A percentile compares a stretch with the other conserved stretches of the same genome.
Conservation (phyloP, 2,888 invertebrate species). For the Sycophila texana region DNA sequence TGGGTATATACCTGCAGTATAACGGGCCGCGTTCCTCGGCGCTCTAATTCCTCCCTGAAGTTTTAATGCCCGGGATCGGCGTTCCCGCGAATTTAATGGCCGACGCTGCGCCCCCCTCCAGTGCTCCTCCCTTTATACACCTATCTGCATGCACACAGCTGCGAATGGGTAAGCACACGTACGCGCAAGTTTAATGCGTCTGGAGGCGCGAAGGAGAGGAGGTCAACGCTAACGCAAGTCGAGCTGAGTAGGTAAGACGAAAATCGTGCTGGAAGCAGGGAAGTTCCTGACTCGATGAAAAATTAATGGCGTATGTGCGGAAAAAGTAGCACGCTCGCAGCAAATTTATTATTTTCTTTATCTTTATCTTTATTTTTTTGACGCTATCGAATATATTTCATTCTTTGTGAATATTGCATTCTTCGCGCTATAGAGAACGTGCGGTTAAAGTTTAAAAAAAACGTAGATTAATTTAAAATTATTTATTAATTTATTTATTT, state of each 20-base stretch:
- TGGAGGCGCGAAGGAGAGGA: slow-evolving; percentile 17
- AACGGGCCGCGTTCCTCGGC: slow-evolving; percentile 51
- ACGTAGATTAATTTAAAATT: too few species aligned
- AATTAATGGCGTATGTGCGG: too few species aligned
- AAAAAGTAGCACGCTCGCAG: neutral
- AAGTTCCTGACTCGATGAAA: neutral
- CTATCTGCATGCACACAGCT: neutral
- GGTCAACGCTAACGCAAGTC: slow-evolving; percentile 23
- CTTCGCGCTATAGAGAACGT: too few species aligned
- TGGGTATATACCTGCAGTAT: slow-evolving; percentile 22
- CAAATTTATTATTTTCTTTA: too few species aligned
- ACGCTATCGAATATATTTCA: too few species aligned
- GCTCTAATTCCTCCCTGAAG: slow-evolving; percentile 57
- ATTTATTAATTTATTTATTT: too few species aligned
- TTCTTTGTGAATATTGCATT: too few species aligned
- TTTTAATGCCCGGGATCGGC: slow-evolving; percentile 64
- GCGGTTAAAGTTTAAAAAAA: too few species aligned
- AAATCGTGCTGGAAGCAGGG: neutral
- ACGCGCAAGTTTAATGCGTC: neutral
- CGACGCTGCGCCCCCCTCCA: slow-evolving; percentile 28
- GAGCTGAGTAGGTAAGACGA: neutral
- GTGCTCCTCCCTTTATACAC: neutral
- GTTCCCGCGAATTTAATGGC: slow-evolving; percentile 61
- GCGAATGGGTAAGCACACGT: neutral
- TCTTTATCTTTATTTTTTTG: too few species aligned